phyloP scores from a whole-genome alignment of 2,888 invertebrate genomes.

The Prosopocoilus inquinatus region DNA sequence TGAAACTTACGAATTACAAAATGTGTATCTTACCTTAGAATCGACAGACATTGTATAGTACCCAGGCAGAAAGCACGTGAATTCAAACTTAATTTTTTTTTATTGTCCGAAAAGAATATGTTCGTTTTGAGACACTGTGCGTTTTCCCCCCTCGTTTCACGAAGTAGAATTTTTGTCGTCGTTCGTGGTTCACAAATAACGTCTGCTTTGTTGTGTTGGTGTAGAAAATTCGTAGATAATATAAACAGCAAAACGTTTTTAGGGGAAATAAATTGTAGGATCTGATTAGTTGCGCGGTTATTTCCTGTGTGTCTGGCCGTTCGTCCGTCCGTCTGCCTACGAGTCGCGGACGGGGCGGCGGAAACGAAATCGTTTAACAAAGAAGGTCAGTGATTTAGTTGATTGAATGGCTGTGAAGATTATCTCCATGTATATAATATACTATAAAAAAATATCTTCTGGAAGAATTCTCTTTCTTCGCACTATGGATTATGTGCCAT shows the following conservation, averaged over 20 bases:
- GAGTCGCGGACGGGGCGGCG: too few relatives aligned
- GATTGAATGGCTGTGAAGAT: conserved; percentile 34
- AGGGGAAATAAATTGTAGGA: conserved; percentile 8
- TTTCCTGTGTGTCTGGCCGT: conserved; percentile 5
- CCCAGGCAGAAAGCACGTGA: too few relatives aligned
- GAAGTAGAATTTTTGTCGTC: too few relatives aligned
- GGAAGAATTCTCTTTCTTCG: conserved; percentile 26
- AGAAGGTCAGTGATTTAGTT: conserved; percentile 32
- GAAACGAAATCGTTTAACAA: too few relatives aligned
- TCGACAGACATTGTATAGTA: too few relatives aligned
- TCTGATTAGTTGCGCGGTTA: conserved; percentile 12
- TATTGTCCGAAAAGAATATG: too few relatives aligned
- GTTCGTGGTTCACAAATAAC: conserved; percentile 16
- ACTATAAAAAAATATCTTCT: conserved; percentile 22
- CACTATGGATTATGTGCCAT: conserved; percentile 35
- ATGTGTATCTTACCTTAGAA: too few relatives aligned
- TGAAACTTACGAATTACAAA: too few relatives aligned
- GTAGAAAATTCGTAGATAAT: conserved; percentile 10
- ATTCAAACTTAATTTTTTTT: too few relatives aligned
- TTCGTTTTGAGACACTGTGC: too few relatives aligned
- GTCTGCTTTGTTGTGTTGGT: conserved; percentile 12
- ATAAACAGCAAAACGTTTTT: conserved; percentile 7
- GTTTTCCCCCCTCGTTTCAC: too few relatives aligned
- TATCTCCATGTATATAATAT: conserved; percentile 29
- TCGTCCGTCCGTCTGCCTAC: too few relatives aligned